Percentiles rank a stretch among this genome's conserved stretches.
These are phyloP conservation scores for Cephonodes hylas DNA, from an alignment of 2,888 invertebrate genomes.

Conservation along the genomic window DNA sequence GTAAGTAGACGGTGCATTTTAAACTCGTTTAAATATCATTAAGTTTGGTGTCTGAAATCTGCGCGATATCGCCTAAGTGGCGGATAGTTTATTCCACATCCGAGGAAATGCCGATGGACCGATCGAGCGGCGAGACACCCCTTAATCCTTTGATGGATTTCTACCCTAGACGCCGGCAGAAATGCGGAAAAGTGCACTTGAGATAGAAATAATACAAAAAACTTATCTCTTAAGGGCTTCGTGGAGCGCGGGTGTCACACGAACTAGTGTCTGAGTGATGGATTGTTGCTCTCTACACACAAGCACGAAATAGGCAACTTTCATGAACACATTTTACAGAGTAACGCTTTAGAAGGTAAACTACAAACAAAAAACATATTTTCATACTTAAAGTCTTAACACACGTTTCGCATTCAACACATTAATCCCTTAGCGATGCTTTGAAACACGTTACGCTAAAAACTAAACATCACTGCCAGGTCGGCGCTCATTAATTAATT, in stretches of 20 bases:
- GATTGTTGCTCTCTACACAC: neutral
- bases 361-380: neutral
- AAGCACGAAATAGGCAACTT: neutral
- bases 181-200: constrained; percentile 68
- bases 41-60: constrained; percentile 36
- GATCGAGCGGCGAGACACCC: constrained; percentile 60
- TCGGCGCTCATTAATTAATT: constrained; percentile 16
- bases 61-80: constrained; percentile 59
- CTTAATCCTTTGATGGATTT: constrained; percentile 79
- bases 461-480: neutral
- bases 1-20: constrained; percentile 1
- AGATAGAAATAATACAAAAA: constrained; percentile 51
- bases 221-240: neutral
- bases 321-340: neutral
- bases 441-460: neutral
- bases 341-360: neutral
- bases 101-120: constrained; percentile 64
- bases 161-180: constrained; percentile 46
- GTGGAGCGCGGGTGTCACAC: neutral
- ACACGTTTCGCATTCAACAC: neutral
- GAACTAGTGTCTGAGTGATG: neutral
- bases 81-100: constrained; percentile 74
- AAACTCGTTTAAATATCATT: constrained; percentile 15
- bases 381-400: neutral
- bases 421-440: neutral